These are phyloP conservation scores for Drosophila pseudotakahashii DNA, from an alignment of 2,888 invertebrate genomes.

Conservation along the genomic window DNA sequence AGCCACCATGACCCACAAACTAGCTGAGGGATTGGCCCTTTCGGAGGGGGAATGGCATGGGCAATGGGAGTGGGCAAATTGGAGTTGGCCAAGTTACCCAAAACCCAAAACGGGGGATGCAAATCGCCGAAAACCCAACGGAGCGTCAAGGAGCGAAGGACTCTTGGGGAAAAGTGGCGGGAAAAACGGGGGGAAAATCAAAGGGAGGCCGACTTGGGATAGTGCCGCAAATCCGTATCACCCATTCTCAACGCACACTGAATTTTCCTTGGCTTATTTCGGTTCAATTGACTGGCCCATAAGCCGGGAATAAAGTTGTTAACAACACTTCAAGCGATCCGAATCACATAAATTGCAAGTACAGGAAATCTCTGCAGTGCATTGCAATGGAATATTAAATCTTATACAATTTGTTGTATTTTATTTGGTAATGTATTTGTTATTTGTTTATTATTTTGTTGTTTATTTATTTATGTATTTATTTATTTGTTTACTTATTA, in stretches of 20 bases:
- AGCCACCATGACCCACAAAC: constrained; percentile 73
- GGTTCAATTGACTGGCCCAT: constrained; percentile 39
- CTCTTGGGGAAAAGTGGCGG: constrained; percentile 11
- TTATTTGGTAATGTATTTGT: too few species aligned
- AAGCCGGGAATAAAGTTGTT: constrained; percentile 23
- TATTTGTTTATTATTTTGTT: too few species aligned
- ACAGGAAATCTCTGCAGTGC: neutral
- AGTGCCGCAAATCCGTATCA: constrained; percentile 66
- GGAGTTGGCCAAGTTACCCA: constrained; percentile 20
- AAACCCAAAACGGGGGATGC: constrained; percentile 57
- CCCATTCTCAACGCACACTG: constrained; percentile 51
- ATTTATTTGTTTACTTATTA: too few species aligned
- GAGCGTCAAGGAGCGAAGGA: constrained; percentile 59
- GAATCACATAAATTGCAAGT: constrained; percentile 4
- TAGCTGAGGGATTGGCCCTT: constrained; percentile 42
- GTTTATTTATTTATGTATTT: too few species aligned
- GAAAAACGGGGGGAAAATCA: too few species aligned
- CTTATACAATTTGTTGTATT: too few species aligned
- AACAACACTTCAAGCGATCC: constrained; percentile 8
- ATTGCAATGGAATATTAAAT: too few species aligned
- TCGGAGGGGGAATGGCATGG: neutral
- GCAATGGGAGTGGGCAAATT: constrained; percentile 6
- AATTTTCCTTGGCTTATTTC: constrained; percentile 27
- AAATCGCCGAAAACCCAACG: constrained; percentile 69
- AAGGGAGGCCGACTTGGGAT: constrained; percentile 6